Evolutionary conservation across 2,797 vertebrate genomes (phyloP).

Genomic region (Hoplostethus atlanticus): DNA sequence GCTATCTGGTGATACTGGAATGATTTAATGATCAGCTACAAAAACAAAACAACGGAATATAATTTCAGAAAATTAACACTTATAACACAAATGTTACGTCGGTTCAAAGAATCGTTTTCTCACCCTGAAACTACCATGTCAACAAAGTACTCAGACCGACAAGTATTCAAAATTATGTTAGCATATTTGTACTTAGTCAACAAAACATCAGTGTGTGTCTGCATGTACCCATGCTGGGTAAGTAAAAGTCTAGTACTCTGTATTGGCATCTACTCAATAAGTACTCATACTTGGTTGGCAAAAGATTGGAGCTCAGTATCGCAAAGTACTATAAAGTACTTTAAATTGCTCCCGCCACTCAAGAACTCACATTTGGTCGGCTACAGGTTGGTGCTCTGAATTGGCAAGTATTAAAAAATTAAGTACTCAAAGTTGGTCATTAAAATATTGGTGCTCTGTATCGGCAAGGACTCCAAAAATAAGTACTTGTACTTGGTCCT

Average conservation of each 20-base stretch:
- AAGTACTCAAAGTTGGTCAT: conserved; percentile 45
- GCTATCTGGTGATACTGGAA: conserved; percentile 11
- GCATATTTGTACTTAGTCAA: conserved; percentile 24
- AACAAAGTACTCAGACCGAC: too few relatives aligned
- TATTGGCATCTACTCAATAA: conserved; percentile 29
- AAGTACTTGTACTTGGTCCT: conserved; percentile 7
- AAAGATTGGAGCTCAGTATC: conserved; percentile 7
- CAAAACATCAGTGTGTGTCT: conserved; percentile 35
- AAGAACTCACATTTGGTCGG: conserved; percentile 24
- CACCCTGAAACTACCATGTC: background rate
- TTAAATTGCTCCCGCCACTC: conserved; percentile 17
- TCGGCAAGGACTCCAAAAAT: conserved; percentile 8
- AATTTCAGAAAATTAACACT: background rate
- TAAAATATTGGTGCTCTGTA: conserved; percentile 60
- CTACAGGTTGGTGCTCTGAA: conserved; percentile 1
- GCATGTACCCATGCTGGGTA: conserved; percentile 9
- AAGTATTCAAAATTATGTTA: background rate
- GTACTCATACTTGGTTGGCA: conserved; percentile 36
- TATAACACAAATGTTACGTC: background rate
- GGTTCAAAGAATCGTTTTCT: background rate
- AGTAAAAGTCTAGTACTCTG: conserved; percentile 42
- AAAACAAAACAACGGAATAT: background rate
- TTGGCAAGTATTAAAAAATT: conserved; percentile 15
- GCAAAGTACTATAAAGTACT: conserved; percentile 16
- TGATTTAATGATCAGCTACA: conserved; percentile 1